A percentile compares a stretch with the other conserved stretches of the same genome.
phyloP scores from a whole-genome alignment of 2,113 vertebrate genomes.

The Neogale vison region DNA sequence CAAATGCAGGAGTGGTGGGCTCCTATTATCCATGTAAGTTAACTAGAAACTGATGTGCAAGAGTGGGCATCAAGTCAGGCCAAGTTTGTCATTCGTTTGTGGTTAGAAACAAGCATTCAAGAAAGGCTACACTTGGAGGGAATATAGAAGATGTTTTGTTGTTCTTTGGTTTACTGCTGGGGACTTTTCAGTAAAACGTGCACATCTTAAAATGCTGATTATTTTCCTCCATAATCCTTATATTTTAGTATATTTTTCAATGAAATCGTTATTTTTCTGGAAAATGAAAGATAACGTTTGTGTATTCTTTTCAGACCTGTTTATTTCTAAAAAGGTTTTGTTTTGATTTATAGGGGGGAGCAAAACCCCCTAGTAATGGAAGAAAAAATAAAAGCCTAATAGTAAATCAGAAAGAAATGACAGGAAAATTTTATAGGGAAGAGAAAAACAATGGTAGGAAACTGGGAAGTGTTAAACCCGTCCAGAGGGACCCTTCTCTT shows the following conservation, averaged over 20 bases:
- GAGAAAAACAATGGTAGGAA: not conserved
- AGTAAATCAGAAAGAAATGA: not conserved
- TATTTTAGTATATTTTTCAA: constrained; percentile 1
- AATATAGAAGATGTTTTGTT: not conserved
- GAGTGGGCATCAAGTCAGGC: not conserved
- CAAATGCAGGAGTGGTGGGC: not conserved
- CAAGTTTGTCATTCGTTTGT: not conserved
- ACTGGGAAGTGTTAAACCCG: not conserved
- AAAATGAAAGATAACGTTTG: not conserved
- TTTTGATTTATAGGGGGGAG: not conserved
- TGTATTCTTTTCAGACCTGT: not conserved
- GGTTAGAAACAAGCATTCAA: not conserved
- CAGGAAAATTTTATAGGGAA: not conserved
- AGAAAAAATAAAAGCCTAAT: not conserved
- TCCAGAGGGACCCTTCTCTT: not conserved
- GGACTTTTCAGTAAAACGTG: not conserved
- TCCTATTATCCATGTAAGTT: not conserved
- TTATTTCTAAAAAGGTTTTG: not conserved
- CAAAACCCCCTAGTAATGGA: not conserved
- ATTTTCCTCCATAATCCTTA: not conserved
- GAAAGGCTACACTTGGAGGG: not conserved
- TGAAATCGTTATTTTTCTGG: not conserved
- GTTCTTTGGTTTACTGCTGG: not conserved
- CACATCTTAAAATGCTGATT: not conserved
- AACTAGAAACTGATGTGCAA: not conserved